Evolutionary conservation across 2,113 vertebrate genomes (phyloP), one percentile per base, ranked within the genome.

Genomic region (Callionymus lyra): DNA sequence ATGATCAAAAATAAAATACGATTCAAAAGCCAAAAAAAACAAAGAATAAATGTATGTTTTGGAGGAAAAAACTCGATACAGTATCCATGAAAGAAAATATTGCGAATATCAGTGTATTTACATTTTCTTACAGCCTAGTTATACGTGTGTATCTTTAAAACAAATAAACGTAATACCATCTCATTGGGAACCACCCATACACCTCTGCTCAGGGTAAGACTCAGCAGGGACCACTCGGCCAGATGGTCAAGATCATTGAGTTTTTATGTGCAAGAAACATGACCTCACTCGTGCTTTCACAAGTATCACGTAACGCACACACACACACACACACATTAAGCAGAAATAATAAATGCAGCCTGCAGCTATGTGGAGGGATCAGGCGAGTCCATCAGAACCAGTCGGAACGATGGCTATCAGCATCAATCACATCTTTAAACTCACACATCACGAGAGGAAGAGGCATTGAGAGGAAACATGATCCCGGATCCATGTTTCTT

Each of bases 201-300:
- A 69, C 52, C 58, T 63, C 63, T 47, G 68, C 61, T 49, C 42
- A 2, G 38, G 43, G 33, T 18, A 18, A 47, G 43, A 49, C 41
- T 41, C 6, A 21, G 50, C 16, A 38, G 15, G 60, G 42, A 44
- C 27, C 2, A 46, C 56, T 55, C 70, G 48, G 59, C 50, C 77
- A 82, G 80, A 82, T 82, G 77, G 74, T 75, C 72, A 71, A 74
- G 65, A 78, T 82, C 72, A 77, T 64, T 63, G 59, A 60, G 63
- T 37, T 45, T 62, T 59, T 47, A 62, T 63, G 56, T 59, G 52
- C 38, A 38, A 56, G 77, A 72, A 74, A 79, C 65, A 70, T 68
- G 72, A 81, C 68, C 75, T 72, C 68, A 43, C 62, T 65, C 39
- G 31, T 47, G 35, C 52, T 49, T 72, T 61, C 69, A 71, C 61